Evolutionary conservation across 1,140 invertebrate species (phyloP).

Genomic region (Pogonus chalceus): DNA sequence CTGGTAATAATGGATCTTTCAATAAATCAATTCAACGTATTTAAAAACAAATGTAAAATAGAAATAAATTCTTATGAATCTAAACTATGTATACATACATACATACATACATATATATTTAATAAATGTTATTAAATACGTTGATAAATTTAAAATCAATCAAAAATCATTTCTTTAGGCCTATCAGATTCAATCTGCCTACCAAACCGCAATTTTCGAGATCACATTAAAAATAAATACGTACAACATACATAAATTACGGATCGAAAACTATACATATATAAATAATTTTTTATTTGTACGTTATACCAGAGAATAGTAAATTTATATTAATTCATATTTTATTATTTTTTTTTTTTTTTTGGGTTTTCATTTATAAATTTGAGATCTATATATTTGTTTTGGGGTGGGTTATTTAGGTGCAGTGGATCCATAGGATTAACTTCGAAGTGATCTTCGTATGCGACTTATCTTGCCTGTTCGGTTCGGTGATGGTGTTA

Average conservation of each 20-base stretch:
- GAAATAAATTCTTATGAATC: neutral
- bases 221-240: neutral
- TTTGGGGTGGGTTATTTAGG: neutral
- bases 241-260: neutral
- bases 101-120: neutral
- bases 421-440: neutral
- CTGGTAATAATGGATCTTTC: neutral
- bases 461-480: neutral
- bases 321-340: neutral
- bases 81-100: neutral
- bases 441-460: neutral
- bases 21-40: neutral
- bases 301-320: neutral
- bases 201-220: neutral
- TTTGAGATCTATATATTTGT: constrained; percentile 2
- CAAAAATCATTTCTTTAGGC: too few species aligned
- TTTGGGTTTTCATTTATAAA: neutral
- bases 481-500: neutral
- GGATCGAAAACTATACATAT: neutral
- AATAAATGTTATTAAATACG: neutral
- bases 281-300: constrained; percentile 4
- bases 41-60: neutral
- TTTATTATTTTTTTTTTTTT: neutral
- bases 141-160: neutral
- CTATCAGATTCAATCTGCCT: neutral